Evolutionary conservation across 2,113 vertebrate genomes (phyloP), one percentile per base, ranked within the genome.

Genomic region (Halcyon malimbica): DNA sequence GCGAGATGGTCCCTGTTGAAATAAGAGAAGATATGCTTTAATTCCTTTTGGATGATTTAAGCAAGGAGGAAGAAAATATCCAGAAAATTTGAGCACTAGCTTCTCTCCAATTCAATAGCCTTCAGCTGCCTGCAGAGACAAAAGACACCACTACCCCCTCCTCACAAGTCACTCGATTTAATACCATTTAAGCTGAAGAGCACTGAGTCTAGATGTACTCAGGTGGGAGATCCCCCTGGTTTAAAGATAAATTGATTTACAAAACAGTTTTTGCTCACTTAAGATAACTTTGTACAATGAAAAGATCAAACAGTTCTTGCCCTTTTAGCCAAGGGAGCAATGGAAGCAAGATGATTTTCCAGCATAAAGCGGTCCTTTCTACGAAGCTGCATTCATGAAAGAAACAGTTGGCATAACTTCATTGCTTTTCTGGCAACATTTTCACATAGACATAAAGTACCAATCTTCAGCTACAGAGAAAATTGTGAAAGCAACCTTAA

Each of bases 1-100:
- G 28, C 99, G 98, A 59, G 97, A 93, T 1, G 98, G 98, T 31
- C 99, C 99, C 99, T 99, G 97, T 33, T 31, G 86, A 86, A 82
- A 77, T 4, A 63, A 80, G 50, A 81, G 33, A 57, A 81, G 44
- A 68, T 4, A 48, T 0, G 5, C n/a, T 87, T 81, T 78, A 74
- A 90, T 68, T 73, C 11, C 35, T 31, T 75, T 31, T 31, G 57
- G 23, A 39, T 24, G 19, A 81, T 46, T 74, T 29, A 39, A 92
- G 42, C 7, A 73, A 92, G 39, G 28, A 67, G 3, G 6, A 85
- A 91, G 53, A 85, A 94, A 94, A 85, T 21, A 84, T 0, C 25
- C 20, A 25, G 24, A 71, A 87, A 75, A 75, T 35, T 2, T 48
- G 48, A 84, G 48, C 11, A 18, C 13, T 77, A 64, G 20, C 14